Conservation (phyloP, 2,113 vertebrate species). For the Vicugna pacos region DNA sequence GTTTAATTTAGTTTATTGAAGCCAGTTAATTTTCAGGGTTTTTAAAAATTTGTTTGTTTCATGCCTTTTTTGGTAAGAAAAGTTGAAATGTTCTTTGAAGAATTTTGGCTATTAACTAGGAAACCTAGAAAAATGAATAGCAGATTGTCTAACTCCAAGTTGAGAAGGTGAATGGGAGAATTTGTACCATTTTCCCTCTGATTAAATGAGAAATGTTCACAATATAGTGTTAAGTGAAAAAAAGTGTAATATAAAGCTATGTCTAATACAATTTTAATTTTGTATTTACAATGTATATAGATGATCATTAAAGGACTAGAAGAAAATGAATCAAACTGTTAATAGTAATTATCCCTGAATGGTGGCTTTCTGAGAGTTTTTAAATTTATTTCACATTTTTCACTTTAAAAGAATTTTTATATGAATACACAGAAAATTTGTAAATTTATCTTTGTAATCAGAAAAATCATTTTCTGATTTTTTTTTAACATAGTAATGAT, state of each 20-base stretch:
- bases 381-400: not conserved
- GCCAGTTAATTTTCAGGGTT: not conserved
- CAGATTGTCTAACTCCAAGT: not conserved
- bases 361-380: not conserved
- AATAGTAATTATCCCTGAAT: constrained; percentile 24
- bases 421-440: not conserved
- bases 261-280: not conserved
- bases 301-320: constrained; percentile 16
- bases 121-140: constrained; percentile 42
- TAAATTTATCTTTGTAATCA: not conserved
- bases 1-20: constrained; percentile 25
- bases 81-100: not conserved
- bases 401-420: not conserved
- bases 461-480: not conserved
- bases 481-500: not conserved
- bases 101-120: not conserved
- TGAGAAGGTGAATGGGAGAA: not conserved
- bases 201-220: not conserved
- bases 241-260: not conserved
- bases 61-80: not conserved
- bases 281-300: constrained; percentile 7
- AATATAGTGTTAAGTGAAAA: constrained; percentile 49
- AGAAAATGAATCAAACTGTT: not conserved
- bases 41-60: not conserved
- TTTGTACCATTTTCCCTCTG: not conserved